phyloP scores from a whole-genome alignment of 2,888 invertebrate genomes.

The Charanyca ferruginea region DNA sequence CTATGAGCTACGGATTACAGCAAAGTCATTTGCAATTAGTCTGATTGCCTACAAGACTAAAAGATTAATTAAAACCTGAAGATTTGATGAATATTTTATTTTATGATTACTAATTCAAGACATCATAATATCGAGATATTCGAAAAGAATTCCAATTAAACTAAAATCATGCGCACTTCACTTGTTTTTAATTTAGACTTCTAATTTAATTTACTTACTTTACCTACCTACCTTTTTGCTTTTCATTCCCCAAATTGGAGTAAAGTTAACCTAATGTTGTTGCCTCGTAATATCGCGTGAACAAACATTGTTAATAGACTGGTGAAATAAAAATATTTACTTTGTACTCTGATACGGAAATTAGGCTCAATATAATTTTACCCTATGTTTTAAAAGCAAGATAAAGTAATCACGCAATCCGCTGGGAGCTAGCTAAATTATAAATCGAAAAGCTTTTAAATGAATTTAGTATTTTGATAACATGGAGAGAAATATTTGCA shows the following conservation, averaged over 20 bases:
- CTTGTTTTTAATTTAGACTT: conserved; percentile 31
- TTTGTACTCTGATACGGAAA: conserved; percentile 67
- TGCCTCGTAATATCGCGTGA: conserved; percentile 60
- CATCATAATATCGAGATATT: neutral
- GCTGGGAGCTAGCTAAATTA: conserved; percentile 23
- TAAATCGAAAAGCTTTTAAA: conserved; percentile 35
- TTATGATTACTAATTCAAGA: conserved; percentile 5
- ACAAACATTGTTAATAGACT: conserved; percentile 71
- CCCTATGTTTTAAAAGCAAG: conserved; percentile 11
- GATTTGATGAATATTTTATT: conserved; percentile 19
- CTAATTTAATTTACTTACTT: conserved; percentile 26
- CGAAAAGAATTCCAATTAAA: neutral
- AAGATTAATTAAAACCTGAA: conserved; percentile 28
- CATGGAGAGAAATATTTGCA: conserved; percentile 15
- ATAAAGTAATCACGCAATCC: conserved; percentile 37
- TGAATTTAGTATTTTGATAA: conserved; percentile 22
- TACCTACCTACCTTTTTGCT: conserved; percentile 26
- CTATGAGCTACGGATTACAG: conserved; percentile 1
- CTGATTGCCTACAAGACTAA: conserved; percentile 42
- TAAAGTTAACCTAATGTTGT: conserved; percentile 43
- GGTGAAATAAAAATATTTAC: conserved; percentile 70
- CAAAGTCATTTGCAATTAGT: conserved; percentile 47
- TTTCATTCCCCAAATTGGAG: conserved; percentile 25
- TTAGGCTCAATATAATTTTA: conserved; percentile 58
- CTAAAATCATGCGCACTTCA: conserved; percentile 3